These are phyloP conservation scores for Sminthurinus signatus DNA, from an alignment of 1,140 invertebrate genomes.

Conservation along the genomic window DNA sequence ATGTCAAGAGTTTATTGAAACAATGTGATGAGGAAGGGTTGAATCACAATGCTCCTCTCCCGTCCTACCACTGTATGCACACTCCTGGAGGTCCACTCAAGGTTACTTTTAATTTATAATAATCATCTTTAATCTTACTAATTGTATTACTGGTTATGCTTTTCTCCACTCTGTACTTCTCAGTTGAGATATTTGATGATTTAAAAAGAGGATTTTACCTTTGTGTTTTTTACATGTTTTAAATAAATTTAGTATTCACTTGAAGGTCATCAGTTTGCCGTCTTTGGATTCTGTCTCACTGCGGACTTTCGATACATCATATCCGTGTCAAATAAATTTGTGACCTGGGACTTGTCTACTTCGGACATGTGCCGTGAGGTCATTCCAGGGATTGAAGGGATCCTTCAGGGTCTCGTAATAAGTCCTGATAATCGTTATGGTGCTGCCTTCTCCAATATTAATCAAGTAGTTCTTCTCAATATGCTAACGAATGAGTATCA, in stretches of 20 bases:
- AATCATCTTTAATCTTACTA: too few relatives aligned
- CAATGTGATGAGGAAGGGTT: conserved; percentile 84
- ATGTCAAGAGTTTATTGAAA: conserved; percentile 75
- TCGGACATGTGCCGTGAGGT: conserved; percentile 86
- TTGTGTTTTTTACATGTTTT: neutral
- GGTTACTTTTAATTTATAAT: conserved; percentile 48
- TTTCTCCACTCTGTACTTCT: too few relatives aligned
- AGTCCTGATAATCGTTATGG: conserved; percentile 94
- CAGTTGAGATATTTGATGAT: too few relatives aligned
- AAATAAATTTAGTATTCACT: conserved; percentile 85
- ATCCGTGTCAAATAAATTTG: conserved; percentile 93
- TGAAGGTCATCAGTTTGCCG: conserved; percentile 95
- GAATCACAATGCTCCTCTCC: conserved; percentile 80
- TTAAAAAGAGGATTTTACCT: neutral
- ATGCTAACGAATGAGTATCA: conserved; percentile 86
- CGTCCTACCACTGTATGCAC: conserved; percentile 90
- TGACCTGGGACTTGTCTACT: conserved; percentile 93
- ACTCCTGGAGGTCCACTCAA: conserved; percentile 96
- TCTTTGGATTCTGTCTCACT: conserved; percentile 88
- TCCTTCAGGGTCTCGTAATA: conserved; percentile 90
- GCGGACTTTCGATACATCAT: conserved; percentile 89
- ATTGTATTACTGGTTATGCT: too few relatives aligned
- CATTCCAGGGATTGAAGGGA: conserved; percentile 65
- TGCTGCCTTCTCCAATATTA: conserved; percentile 93
- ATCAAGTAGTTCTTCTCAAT: conserved; percentile 78